Conservation (phyloP, 1,140 invertebrate species). For the roundworm (Caenorhabditis elegans) region WBcel235 BX284606.5:7635001-7635500, state of each 20-base stretch:
- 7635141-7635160: constrained; percentile 28
- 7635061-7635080: constrained; percentile 39
- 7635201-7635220: not conserved
- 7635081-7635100: constrained; percentile 38
- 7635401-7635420: not conserved
- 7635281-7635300: constrained; percentile 66
- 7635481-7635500: constrained; percentile 59
- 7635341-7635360: constrained; percentile 66
- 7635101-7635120: not conserved
- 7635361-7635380: constrained; percentile 64
- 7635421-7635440: not conserved
- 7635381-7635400: constrained; percentile 64
- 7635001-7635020: not conserved
- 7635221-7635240: not conserved
- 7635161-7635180: constrained; percentile 17
- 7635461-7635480: constrained; percentile 64
- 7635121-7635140: not conserved
- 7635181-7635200: not conserved
- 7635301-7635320: constrained; percentile 65
- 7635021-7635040: constrained; percentile 6
- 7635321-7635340: constrained; percentile 65
- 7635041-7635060: constrained; percentile 33
- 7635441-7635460: constrained; percentile 60
- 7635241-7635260: constrained; percentile 42
- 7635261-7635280: constrained; percentile 61